Conservation (phyloP, 2,797 vertebrate genomes). For the Microchirus variegatus region DNA sequence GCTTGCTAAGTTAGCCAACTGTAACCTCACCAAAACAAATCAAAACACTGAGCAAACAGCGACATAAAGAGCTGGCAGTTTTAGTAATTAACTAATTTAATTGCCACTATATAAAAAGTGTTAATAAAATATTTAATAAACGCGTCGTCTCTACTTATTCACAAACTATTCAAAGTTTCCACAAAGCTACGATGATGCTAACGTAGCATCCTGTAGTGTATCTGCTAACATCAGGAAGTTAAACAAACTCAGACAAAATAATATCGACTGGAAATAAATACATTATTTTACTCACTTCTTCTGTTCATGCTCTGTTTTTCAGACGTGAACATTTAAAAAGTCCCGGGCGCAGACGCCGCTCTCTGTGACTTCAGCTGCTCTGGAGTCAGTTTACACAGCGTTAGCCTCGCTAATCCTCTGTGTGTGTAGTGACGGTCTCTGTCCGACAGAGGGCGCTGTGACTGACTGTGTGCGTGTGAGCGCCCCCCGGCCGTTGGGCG, state of each 20-base stretch:
- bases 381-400: not conserved
- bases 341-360: not conserved
- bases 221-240: not conserved
- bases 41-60: not conserved
- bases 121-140: not conserved
- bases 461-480: fast-evolving
- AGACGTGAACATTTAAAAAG: not conserved
- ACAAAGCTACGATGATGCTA: not conserved
- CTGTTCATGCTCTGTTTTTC: not conserved
- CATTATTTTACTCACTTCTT: not conserved
- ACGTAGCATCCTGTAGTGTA: not conserved
- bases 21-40: not conserved
- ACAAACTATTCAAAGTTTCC: not conserved
- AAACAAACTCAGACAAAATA: not conserved
- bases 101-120: not conserved
- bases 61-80: not conserved
- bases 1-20: not conserved
- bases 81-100: not conserved
- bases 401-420: not conserved
- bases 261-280: not conserved
- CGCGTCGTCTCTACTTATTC: not conserved
- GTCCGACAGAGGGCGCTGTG: not conserved
- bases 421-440: not conserved
- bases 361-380: not conserved
- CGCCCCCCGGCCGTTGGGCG: not conserved